A percentile compares a stretch with the other conserved stretches of the same genome.
phyloP scores from a whole-genome alignment of 2,113 vertebrate genomes.

The Pithys albifrons region DNA sequence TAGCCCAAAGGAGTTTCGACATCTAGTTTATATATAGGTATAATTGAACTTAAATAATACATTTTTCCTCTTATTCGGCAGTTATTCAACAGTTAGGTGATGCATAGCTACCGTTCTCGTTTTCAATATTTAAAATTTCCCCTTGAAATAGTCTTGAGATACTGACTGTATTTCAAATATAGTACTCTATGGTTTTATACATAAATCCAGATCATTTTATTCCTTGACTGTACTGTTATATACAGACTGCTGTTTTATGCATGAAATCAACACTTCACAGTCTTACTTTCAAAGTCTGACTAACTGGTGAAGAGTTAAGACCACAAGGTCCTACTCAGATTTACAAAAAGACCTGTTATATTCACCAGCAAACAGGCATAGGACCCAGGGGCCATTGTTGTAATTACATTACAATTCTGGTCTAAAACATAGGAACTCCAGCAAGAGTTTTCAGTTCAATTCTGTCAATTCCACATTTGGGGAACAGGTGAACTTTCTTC shows the following conservation, averaged over 20 bases:
- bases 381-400: neutral
- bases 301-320: neutral
- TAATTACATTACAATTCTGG: neutral
- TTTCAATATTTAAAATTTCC: neutral
- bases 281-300: neutral
- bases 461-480: neutral
- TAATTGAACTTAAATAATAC: neutral
- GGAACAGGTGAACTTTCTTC: neutral
- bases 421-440: neutral
- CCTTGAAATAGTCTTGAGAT: neutral
- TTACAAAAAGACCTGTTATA: neutral
- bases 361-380: neutral
- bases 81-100: neutral
- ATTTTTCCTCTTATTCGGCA: neutral
- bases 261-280: neutral
- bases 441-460: neutral
- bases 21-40: neutral
- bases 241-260: neutral
- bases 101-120: neutral
- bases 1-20: neutral
- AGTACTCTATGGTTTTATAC: neutral
- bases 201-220: neutral
- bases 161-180: neutral
- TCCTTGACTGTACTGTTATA: neutral
- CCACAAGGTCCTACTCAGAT: neutral